Percentiles rank a stretch among this genome's conserved stretches.
Evolutionary conservation across 2,113 vertebrate genomes (phyloP).

Genomic region (Brachypteracias leptosomus): DNA sequence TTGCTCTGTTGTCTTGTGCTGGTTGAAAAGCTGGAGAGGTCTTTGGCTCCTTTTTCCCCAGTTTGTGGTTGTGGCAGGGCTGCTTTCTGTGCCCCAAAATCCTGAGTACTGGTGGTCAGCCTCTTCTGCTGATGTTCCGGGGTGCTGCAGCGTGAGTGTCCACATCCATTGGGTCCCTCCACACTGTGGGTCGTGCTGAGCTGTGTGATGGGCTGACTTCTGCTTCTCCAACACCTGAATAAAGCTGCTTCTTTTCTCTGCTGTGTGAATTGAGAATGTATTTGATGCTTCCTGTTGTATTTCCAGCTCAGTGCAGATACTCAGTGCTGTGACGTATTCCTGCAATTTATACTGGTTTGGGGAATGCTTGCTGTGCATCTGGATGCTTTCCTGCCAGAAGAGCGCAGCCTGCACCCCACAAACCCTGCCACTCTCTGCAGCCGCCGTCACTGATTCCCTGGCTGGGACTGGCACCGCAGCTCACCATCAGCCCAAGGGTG

Average conservation of each 20-base stretch:
- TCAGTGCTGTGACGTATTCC: neutral
- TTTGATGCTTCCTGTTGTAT: neutral
- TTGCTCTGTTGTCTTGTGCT: neutral
- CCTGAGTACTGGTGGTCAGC: neutral
- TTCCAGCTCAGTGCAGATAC: neutral
- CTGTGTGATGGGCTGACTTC: accelerated
- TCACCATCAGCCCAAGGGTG: accelerated
- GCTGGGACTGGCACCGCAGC: neutral
- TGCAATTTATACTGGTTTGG: neutral
- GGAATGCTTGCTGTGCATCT: neutral
- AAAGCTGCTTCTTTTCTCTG: neutral
- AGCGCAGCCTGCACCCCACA: neutral
- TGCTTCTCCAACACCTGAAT: neutral
- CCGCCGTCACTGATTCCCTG: accelerated
- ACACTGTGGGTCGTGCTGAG: accelerated
- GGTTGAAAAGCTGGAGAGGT: neutral
- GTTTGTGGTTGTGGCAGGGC: neutral
- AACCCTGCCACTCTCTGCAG: neutral
- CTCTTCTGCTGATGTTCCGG: neutral
- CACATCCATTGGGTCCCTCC: accelerated
- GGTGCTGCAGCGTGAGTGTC: accelerated
- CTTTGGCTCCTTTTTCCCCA: neutral
- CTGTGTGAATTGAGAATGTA: neutral
- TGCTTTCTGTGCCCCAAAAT: accelerated
- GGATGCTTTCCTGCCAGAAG: neutral